Evolutionary conservation across 2,113 vertebrate genomes (phyloP).

Genomic region (Anseranas semipalmata): DNA sequence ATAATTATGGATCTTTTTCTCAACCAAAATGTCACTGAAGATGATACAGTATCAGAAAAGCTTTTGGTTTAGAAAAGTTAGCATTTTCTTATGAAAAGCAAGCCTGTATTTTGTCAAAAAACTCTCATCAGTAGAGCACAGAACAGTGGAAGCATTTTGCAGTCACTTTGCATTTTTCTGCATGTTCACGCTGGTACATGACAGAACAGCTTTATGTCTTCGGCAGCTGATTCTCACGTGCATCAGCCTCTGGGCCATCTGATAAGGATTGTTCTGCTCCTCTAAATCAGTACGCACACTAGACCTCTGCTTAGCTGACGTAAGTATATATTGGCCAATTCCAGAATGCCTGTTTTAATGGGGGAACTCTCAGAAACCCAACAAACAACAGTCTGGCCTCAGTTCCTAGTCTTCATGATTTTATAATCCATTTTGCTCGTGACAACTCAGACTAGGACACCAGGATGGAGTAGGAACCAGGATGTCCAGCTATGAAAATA

Average conservation of each 20-base stretch:
- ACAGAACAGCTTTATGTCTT: background rate
- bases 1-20: background rate
- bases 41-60: background rate
- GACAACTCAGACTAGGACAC: background rate
- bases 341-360: background rate
- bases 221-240: background rate
- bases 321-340: background rate
- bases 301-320: background rate
- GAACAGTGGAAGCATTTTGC: background rate
- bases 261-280: constrained; percentile 1
- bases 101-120: background rate
- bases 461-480: background rate
- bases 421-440: background rate
- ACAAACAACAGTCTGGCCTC: background rate
- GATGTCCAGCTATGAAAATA: background rate
- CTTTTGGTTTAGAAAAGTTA: background rate
- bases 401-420: background rate
- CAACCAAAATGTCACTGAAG: background rate
- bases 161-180: background rate
- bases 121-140: background rate
- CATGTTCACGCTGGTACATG: background rate
- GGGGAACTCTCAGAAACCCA: background rate
- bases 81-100: background rate
- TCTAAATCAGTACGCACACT: background rate
- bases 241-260: constrained; percentile 16